Evolutionary conservation across 2,888 invertebrate genomes (phyloP).

Genomic region (Thecophora atra): DNA sequence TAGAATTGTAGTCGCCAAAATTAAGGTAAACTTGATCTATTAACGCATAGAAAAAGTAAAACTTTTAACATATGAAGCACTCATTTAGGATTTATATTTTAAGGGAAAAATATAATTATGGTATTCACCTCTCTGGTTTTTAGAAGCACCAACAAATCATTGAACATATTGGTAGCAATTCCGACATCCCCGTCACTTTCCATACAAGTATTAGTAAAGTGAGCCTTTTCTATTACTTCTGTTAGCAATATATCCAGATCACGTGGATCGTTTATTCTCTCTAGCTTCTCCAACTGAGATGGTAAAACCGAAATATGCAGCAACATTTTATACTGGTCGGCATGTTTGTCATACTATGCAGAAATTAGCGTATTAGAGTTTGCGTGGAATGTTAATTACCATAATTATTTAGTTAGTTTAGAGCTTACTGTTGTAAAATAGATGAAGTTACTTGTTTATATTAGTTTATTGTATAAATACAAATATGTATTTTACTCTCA

Average conservation of each 20-base stretch:
- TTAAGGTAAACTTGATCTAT: constrained; percentile 53
- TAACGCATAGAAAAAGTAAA: constrained; percentile 7
- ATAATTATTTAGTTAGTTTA: no score
- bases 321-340: constrained; percentile 47
- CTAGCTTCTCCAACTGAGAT: constrained; percentile 52
- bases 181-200: constrained; percentile 37
- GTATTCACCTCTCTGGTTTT: constrained; percentile 52
- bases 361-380: background rate
- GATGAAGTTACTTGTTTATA: no score
- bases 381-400: no score
- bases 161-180: constrained; percentile 48
- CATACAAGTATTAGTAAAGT: constrained; percentile 38
- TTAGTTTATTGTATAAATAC: no score
- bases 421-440: no score
- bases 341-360: constrained; percentile 48
- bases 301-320: constrained; percentile 50
- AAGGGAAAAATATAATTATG: background rate
- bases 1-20: constrained; percentile 41
- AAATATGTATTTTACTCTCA: no score
- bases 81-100: background rate
- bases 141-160: constrained; percentile 48
- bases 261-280: constrained; percentile 53
- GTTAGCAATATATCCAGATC: constrained; percentile 56
- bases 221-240: constrained; percentile 50
- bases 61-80: background rate